Evolutionary conservation across 2,113 vertebrate genomes (phyloP), one percentile per base, ranked within the genome.

Genomic region (Cololabis saira): DNA sequence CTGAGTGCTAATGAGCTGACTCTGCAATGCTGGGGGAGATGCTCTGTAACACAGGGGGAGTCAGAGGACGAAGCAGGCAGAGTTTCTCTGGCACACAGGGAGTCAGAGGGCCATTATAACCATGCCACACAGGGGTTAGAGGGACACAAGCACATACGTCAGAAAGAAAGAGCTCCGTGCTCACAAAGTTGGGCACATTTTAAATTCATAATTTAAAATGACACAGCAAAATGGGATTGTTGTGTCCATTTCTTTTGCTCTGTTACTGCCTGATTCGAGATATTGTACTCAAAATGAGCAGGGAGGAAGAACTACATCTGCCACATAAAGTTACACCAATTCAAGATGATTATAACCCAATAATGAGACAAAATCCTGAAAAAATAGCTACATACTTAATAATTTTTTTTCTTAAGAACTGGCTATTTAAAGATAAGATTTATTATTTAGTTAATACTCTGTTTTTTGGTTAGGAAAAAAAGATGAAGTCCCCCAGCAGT

Each of bases 1-100:
- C 95, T 96, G 95, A 94, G 94, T 97, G 95, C 95, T 97, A 98
- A 98, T 98, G 95, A 99, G 96, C 94, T 95, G 95, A 95, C 94
- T 95, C 95, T 96, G 96, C 96, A 98, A 95, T 96, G 93, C 94
- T 94, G 70, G 90, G 92, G 94, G 94, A 93, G 92, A 93, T 91
- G 92, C 93, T 93, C 90, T 90, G 73, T 79, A 94, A 91, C 91
- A 91, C 91, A 93, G 91, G 93, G 92, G 92, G 92, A 94, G 92
- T 90, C 93, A 93, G 77, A 88, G 88, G 85, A 93, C 62, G 82
- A 74, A 49, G 67, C 71, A 74, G 74, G 64, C 64, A 14, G 78
- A 42, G 84, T 64, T 37, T 67, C 73, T 74, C 53, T 53, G 65
- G 58, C 76, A 76, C 78, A 68, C 17, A 37, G 18, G 59, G 60